Base-by-base conservation (phyloP, 2,888 invertebrate species). In the Platycnemis pennipes region DNA sequence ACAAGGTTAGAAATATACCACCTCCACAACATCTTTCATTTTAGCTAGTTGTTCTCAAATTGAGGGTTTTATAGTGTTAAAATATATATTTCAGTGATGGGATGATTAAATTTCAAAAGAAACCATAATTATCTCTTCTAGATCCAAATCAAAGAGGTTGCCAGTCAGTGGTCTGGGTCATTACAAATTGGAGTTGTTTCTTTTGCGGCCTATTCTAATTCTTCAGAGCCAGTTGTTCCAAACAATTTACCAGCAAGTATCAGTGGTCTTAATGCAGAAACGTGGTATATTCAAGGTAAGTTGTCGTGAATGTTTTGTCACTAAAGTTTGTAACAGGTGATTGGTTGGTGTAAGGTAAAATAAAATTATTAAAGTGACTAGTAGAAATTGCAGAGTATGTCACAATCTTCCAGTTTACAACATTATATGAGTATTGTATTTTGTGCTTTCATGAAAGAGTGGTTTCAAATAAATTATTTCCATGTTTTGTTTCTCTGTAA, bases 141-240 rank as follows among this genome's bases (percentile, higher is more conserved):
- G 96, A 95, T 97, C 56, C 97, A 97, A 94, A 97, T 98, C 94
- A 96, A 97, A 94, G 97, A 97, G 95, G 97, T 98, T 94, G 97
- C 97, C 88, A 96, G 97, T 7, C 97, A 97, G 94, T 98, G 97
- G 96, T 97, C 98, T 94, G 99, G 99, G 16, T 98, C 98, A 63
- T 96, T 99, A 89, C 97, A 97, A 94, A 97, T 99, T 96, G 99
- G 99, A 0, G 97, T 99, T 19, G 98, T 99, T 1, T 95, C 95
- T 42, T 94, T 95, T 0, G 97, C 98, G 95, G 97, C 98, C 77
- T 98, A 98, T 95, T 95, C 96, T 49, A 95, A 96, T 95, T 95
- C 96, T 94, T 97, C 96, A 97, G 98, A 95, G 97, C 97, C 96
- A 97, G 98, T 42, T 97, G 98, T 95, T 97, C 97, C 95, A 94